phyloP scores from a whole-genome alignment of 2,113 vertebrate species.

The Microcebus ravelobensis region DNA sequence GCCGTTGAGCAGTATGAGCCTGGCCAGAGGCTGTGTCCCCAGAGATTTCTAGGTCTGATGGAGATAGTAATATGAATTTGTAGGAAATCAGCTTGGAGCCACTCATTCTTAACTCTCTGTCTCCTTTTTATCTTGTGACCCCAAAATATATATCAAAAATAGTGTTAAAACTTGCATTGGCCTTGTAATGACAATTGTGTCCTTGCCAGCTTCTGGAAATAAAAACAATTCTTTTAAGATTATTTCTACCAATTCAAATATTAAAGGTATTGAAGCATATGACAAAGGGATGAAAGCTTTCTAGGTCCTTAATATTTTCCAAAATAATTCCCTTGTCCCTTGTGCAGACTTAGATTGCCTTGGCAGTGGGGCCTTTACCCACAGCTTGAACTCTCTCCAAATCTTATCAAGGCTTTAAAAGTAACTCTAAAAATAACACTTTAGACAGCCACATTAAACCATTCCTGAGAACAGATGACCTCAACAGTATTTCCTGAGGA shows the following conservation, averaged over 20 bases:
- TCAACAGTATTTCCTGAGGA: slow-evolving; percentile 45
- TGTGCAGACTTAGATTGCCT: background rate
- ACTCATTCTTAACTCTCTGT: background rate
- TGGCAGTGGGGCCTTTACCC: background rate
- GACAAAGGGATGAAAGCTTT: background rate
- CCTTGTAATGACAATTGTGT: background rate
- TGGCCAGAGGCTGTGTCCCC: background rate
- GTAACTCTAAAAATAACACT: slow-evolving; percentile 46
- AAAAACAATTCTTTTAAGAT: slow-evolving; percentile 15
- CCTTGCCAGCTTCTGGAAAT: background rate
- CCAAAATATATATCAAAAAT: background rate
- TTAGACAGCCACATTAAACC: slow-evolving; percentile 38
- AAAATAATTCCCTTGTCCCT: slow-evolving; percentile 4
- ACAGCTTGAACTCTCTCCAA: slow-evolving; percentile 46
- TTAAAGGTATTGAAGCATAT: background rate
- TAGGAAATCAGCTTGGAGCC: background rate
- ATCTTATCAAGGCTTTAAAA: slow-evolving; percentile 61
- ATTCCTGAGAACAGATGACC: slow-evolving; percentile 26
- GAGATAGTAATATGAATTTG: background rate
- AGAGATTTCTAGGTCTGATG: background rate
- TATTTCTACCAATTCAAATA: background rate
- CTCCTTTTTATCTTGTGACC: background rate
- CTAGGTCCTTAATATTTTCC: slow-evolving; percentile 27
- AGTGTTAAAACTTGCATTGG: background rate
- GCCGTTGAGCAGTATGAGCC: background rate